Base-by-base conservation (phyloP, 2,113 vertebrate species). In the Semnornis frantzii region DNA sequence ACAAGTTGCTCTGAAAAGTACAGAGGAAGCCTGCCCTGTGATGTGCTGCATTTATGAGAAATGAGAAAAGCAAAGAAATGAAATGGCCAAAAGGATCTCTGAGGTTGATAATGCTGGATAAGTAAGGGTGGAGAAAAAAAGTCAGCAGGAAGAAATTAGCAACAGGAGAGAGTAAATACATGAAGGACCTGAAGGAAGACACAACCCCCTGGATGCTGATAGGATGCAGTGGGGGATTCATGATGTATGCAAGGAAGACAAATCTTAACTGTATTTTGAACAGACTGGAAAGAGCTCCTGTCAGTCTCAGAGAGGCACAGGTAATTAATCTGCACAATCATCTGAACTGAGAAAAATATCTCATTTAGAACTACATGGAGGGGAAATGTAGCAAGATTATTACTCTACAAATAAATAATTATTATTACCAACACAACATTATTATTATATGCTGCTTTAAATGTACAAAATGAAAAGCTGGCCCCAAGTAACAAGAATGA, bases 231-330 rank as follows among this genome's bases (percentile, higher is more conserved):
- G 63, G 37, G 75, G 37, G 52, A 73, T 60, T 94, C 84, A 44
- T 13, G 54, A 72, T 33, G 74, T 92, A 81, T n/a, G 55, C 57
- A 87, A 91, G 82, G 44, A 85, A 79, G 84, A 92, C 46, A 82
- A 88, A 95, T 93, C 60, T 72, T 93, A 96, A 92, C 25, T 66
- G 24, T 82, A 55, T 79, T 94, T 85, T 71, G 68, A 87, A 85
- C 30, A 78, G 72, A 57, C 15, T 94, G 52, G 57, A 52, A 85
- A 66, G 77, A 6, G 42, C 82, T 80, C 44, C 64, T 57, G 52
- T 79, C 72, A 33, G 89, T 92, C 37, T 85, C 28, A 82, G 37
- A 80, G n/a, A 88, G 63, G 34, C 76, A 50, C 0, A 0, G 6
- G 33, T 77, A 87, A 87, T 82, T 92, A 87, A 92, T 89, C 71